phyloP scores from a whole-genome alignment of 1,140 invertebrate genomes.

The Caenorhabditis briggsae region DNA sequence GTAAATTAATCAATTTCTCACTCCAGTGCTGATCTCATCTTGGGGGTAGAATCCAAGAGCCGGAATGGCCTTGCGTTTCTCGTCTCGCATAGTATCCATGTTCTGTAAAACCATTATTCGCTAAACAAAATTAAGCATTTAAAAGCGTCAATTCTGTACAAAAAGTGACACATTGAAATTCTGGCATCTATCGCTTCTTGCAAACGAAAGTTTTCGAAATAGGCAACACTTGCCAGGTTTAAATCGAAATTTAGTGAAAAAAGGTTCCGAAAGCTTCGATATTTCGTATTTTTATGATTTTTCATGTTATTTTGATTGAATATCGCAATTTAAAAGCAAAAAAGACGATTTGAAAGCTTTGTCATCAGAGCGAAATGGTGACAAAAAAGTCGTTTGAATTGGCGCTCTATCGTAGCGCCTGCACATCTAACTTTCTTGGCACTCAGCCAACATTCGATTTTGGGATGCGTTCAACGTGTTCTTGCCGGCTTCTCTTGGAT shows the following conservation, averaged over 20 bases:
- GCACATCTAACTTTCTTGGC: slow-evolving; percentile 38
- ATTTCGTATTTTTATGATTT: too few species aligned
- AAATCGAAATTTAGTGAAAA: too few species aligned
- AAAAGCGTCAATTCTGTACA: not conserved
- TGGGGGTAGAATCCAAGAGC: slow-evolving; percentile 71
- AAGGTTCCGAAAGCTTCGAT: too few species aligned
- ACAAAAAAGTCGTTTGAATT: slow-evolving; percentile 24
- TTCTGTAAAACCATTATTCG: not conserved
- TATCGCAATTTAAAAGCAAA: not conserved
- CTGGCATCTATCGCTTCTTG: too few species aligned
- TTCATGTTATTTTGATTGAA: not conserved
- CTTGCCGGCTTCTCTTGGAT: not conserved
- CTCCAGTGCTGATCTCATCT: slow-evolving; percentile 70
- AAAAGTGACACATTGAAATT: not conserved
- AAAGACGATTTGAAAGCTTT: slow-evolving; percentile 41
- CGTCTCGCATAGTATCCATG: slow-evolving; percentile 66
- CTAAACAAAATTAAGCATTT: not conserved
- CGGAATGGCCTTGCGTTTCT: slow-evolving; percentile 70
- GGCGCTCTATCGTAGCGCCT: slow-evolving; percentile 17
- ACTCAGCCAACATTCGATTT: slow-evolving; percentile 26
- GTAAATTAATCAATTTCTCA: slow-evolving; percentile 44
- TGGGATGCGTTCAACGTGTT: slow-evolving; percentile 6
- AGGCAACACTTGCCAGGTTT: too few species aligned
- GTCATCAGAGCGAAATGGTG: not conserved
- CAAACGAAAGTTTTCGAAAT: too few species aligned